These are phyloP conservation scores for Catocala sponsa DNA, from an alignment of 2,888 invertebrate species.

Conservation along the genomic window DNA sequence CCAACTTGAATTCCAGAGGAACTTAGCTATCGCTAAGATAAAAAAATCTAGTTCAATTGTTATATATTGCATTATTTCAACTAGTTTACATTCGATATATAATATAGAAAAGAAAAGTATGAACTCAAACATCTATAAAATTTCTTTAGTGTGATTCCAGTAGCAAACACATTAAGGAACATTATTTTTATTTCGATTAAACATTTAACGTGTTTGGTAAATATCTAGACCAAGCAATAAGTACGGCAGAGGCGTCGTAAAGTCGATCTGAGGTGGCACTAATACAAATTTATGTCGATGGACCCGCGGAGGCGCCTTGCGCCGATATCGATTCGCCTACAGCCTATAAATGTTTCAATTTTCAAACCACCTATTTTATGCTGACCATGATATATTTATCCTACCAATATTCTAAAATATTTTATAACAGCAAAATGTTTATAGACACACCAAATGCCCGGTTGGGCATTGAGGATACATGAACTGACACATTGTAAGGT, in stretches of 20 bases:
- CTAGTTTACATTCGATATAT: no score
- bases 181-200: constrained; percentile 65
- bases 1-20: constrained; percentile 68
- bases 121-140: background rate
- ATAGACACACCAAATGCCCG: background rate
- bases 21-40: constrained; percentile 52
- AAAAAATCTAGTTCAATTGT: constrained; percentile 23
- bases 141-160: background rate
- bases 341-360: constrained; percentile 84
- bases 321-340: constrained; percentile 76
- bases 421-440: background rate
- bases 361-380: constrained; percentile 70
- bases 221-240: constrained; percentile 79
- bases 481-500: background rate
- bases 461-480: constrained; percentile 12
- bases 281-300: constrained; percentile 86
- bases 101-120: no score
- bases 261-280: constrained; percentile 86
- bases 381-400: constrained; percentile 58
- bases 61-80: background rate
- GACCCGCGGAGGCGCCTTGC: constrained; percentile 69
- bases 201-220: constrained; percentile 71
- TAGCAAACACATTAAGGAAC: constrained; percentile 41
- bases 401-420: constrained; percentile 22
- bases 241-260: constrained; percentile 82